phyloP scores from a whole-genome alignment of 2,888 invertebrate genomes.

The Seira ritae region DNA sequence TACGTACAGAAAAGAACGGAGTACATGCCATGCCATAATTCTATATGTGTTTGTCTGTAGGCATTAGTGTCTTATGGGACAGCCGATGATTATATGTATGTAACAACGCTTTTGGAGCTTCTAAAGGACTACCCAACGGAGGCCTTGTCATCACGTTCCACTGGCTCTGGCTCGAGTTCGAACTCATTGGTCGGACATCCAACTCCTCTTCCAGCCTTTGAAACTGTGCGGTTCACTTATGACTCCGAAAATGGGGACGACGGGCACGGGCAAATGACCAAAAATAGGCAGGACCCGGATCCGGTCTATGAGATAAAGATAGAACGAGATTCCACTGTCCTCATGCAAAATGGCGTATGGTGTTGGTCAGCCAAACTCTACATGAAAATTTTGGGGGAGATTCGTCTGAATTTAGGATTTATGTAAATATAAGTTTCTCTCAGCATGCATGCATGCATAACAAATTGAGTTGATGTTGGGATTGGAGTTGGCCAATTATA shows the following conservation, averaged over 20 bases:
- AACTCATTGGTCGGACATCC: too few species aligned
- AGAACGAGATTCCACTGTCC: background rate
- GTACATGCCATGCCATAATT: too few species aligned
- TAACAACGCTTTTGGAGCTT: slow-evolving; percentile 22
- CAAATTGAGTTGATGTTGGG: too few species aligned
- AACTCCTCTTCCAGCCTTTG: background rate
- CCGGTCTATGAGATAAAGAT: slow-evolving; percentile 20
- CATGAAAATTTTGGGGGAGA: slow-evolving; percentile 24
- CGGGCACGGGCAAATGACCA: background rate
- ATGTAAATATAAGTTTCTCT: slow-evolving; percentile 24
- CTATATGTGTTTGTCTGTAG: slow-evolving; percentile 13
- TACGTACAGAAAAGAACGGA: too few species aligned
- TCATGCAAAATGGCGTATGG: background rate
- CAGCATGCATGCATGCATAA: background rate
- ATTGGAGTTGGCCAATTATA: too few species aligned
- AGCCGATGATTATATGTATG: slow-evolving; percentile 26
- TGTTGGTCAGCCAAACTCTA: slow-evolving; percentile 31
- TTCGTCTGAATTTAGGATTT: slow-evolving; percentile 41
- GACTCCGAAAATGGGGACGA: background rate
- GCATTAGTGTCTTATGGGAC: slow-evolving; percentile 25
- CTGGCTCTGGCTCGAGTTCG: too few species aligned
- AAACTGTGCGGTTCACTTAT: background rate
- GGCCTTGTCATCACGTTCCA: background rate
- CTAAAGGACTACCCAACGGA: slow-evolving; percentile 32
- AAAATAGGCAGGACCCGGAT: background rate